Evolutionary conservation across 2,113 vertebrate species (phyloP).

Genomic region (Corythoichthys intestinalis): DNA sequence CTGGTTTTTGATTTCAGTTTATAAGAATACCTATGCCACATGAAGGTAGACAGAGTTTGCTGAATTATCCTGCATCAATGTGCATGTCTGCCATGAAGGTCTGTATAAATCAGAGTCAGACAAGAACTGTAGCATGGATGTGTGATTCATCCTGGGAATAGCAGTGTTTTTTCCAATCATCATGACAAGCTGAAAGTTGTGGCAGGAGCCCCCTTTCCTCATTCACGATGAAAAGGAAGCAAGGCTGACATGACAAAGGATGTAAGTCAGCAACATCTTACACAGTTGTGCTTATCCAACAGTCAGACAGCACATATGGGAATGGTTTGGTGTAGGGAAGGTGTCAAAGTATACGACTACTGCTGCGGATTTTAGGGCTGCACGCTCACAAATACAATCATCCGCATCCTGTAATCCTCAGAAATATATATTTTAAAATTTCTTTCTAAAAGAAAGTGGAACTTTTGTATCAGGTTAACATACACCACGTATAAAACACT

Average conservation of each 20-base stretch:
- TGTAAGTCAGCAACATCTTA: constrained; percentile 10
- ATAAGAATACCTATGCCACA: constrained; percentile 17
- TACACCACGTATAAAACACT: constrained; percentile 78
- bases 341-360: constrained; percentile 31
- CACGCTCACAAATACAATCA: background rate
- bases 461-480: constrained; percentile 85
- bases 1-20: constrained; percentile 40
- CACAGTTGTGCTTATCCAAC: constrained; percentile 14
- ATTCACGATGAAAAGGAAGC: constrained; percentile 16
- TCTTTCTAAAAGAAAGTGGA: constrained; percentile 48
- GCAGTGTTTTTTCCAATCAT: constrained; percentile 33
- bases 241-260: constrained; percentile 33
- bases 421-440: background rate
- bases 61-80: background rate
- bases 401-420: background rate
- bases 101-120: background rate
- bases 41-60: constrained; percentile 33
- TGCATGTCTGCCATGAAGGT: constrained; percentile 16
- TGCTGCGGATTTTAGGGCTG: constrained; percentile 21
- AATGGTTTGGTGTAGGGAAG: constrained; percentile 37
- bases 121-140: constrained; percentile 5
- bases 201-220: background rate
- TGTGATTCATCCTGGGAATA: constrained; percentile 33
- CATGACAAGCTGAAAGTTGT: constrained; percentile 24
- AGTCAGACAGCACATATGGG: constrained; percentile 43